Evolutionary conservation across 2,888 invertebrate genomes (phyloP), one percentile per base, ranked within the genome.

Genomic region (Ferrisia virgata): DNA sequence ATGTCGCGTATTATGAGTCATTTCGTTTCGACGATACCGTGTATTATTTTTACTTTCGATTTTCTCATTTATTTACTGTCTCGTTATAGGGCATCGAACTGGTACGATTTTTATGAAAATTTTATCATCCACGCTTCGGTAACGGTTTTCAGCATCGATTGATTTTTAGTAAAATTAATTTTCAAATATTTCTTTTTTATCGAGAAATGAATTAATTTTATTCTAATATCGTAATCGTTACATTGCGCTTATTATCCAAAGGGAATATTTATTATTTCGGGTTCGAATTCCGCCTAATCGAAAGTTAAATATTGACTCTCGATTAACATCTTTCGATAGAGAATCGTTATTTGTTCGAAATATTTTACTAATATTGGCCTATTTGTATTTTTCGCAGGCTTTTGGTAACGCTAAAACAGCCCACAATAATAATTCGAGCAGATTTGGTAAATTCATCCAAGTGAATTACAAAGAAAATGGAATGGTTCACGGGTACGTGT

Each of bases 401-500:
- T 98, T 98, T 89, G 98, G 98, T n/a, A 98, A 98, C 90, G 97
- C 98, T 0, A 98, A 97, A 90, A 98, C 98, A 40, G 96, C 97
- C 2, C 97, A 98, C 88, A 98, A 98, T 89, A 97, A 98, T 90
- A 98, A 98, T 89, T 97, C 97, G 82, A 97, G 97, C 91, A 92
- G 98, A 86, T 98, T 98, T 90, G 98, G 98, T 81, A 98, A 98
- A 90, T 98, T 98, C 89, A 97, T 98, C 87, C 97, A 98, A 91
- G 95, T 98, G 87, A 97, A 97, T 90, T 98, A 98, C 89, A 95
- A 96, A 88, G 97, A 97, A 90, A 98, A 98, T 92, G 98, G 98
- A 87, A 97, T 97, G 95, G 97, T 98, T 28, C 97, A 97, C 88
- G 98, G 98, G 93, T 93, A 89, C 90, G 91, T 87, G n/a, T 2